These are phyloP conservation scores for Scylla paramamosain DNA, from an alignment of 1,140 invertebrate species.

Conservation along the genomic window DNA sequence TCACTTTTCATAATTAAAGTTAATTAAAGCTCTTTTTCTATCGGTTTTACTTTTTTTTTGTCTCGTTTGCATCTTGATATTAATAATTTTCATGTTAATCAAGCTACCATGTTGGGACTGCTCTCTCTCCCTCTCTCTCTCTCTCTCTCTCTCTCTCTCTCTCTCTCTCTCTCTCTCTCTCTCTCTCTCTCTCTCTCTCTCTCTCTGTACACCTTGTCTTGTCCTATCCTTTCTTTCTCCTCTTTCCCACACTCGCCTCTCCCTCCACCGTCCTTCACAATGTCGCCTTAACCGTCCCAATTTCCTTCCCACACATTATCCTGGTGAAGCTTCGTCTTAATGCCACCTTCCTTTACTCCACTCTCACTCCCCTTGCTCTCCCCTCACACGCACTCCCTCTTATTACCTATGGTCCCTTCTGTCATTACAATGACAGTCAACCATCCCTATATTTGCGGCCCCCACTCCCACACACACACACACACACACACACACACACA, in stretches of 20 bases:
- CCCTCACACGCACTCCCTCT: not conserved
- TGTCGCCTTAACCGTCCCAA: conserved; percentile 4
- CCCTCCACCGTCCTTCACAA: not conserved
- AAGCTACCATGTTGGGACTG: too few species aligned
- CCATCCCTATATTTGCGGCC: too few species aligned
- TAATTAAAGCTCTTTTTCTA: too few species aligned
- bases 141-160: not conserved
- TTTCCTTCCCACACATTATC: conserved; percentile 5
- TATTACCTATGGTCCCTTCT: not conserved
- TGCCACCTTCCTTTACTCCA: not conserved
- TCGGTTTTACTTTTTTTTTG: too few species aligned
- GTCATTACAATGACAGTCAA: too few species aligned
- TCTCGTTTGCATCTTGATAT: too few species aligned
- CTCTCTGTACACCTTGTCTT: not conserved
- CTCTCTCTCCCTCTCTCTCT: too few species aligned
- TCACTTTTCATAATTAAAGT: too few species aligned
- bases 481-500: not conserved
- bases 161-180: not conserved
- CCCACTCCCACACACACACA: not conserved
- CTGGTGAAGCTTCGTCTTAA: not conserved
- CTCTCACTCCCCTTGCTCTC: not conserved
- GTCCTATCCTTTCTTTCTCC: not conserved
- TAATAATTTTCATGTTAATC: too few species aligned
- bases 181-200: conserved; percentile 20
- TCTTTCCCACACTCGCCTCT: not conserved